Evolutionary conservation across 92 coral and sea anemone species (phyloP).

Genomic region (Parazoanthus darwini): DNA sequence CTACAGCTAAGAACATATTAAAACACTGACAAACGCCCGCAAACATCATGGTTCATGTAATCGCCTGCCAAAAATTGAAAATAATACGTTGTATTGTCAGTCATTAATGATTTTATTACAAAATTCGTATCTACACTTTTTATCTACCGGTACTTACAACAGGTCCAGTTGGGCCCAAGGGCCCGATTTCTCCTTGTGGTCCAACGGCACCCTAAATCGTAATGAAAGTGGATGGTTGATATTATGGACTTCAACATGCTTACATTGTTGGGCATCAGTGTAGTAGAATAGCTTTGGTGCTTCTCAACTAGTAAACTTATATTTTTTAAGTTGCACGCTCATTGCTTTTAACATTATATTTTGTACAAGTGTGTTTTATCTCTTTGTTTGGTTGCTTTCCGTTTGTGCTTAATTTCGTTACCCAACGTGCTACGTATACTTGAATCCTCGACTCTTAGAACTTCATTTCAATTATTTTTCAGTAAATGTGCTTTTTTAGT

Average conservation of each 20-base stretch:
- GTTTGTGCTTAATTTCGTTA: too few species aligned
- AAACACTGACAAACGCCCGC: background rate
- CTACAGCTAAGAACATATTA: background rate
- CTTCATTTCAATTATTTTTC: too few species aligned
- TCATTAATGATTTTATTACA: background rate
- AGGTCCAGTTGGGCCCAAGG: background rate
- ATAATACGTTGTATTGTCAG: too few species aligned
- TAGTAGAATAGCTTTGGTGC: background rate
- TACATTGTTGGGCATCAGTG: background rate
- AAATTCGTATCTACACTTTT: background rate
- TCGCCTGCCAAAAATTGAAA: background rate
- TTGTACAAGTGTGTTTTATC: too few species aligned
- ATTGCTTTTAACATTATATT: too few species aligned
- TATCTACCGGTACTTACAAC: conserved; percentile 5
- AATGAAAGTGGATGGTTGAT: background rate
- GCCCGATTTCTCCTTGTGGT: background rate
- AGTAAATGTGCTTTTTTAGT: too few species aligned
- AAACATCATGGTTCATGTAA: background rate
- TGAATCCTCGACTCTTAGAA: too few species aligned
- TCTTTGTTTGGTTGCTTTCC: too few species aligned
- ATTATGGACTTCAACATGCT: background rate
- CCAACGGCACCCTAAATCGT: background rate
- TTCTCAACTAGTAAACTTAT: background rate
- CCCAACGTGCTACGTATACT: too few species aligned
- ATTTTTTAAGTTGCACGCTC: background rate